Evolutionary conservation across 2,888 invertebrate genomes (phyloP), one percentile per base, ranked within the genome.

Genomic region (Cheilosia impressa): DNA sequence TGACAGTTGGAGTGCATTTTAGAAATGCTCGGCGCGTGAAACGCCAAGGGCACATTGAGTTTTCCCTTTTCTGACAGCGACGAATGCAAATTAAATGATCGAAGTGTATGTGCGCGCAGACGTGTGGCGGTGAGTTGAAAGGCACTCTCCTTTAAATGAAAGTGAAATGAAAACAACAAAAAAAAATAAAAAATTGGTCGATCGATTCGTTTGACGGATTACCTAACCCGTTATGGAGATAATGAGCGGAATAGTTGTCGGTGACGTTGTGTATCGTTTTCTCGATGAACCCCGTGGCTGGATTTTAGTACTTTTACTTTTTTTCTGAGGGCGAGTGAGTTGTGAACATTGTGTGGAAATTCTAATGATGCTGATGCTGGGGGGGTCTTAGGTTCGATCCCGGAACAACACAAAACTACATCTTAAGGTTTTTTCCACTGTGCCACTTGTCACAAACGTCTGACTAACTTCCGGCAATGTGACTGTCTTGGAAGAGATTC

Each of bases 281-380:
- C 47, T 66, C 13, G 55, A 52, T 50, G 50, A n/a, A 19, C 47
- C 9, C 9, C 17, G 34, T 41, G 9, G 57, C 47, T 24, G 57
- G 27, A 47, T 57, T 47, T 55, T 24, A 75, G 41, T 31, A 66
- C 76, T 76, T 76, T 66, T 66, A 76, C 76, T 76, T 52, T 72
- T 52, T 15, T 19, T 47, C n/a, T 7, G 9, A 58, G 57, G 58
- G 38, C 24, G 1, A 24, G 17, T 38, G 47, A 47, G 17, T 6
- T 38, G 34, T 38, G 34, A 38, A 38, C 9, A 38, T 10, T 13
- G 38, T 38, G 13, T 38, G 13, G 38, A 13, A 4, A 38, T 13
- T 38, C 1, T 13, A 4, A 13, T 38, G 38, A 38, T 38, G 38
- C 38, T 9, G 38, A 38, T 38, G 13, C 13, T 19, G 13, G 9